Base-by-base conservation (phyloP, 2,797 vertebrate species). In the Sphenodon punctatus region DNA sequence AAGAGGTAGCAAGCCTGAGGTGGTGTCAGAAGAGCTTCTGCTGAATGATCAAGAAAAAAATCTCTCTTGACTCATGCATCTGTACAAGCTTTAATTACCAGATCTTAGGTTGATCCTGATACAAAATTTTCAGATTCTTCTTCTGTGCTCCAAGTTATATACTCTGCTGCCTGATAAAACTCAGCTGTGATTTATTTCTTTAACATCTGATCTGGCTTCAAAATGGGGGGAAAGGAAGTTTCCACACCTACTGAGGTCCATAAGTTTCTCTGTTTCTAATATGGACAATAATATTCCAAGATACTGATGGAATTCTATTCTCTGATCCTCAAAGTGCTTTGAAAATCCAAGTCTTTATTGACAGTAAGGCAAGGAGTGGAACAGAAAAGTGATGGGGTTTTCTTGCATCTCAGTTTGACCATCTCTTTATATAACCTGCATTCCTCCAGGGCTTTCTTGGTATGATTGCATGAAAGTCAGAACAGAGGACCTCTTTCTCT, bases 1-100 rank as follows among this genome's bases (percentile, higher is more conserved):
- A 17, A 23, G 25, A 87, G 86, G 73, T 74, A 64, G 79, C 59
- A 78, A 87, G 82, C 73, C 90, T 71, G 67, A 68, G 61, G 8
- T 64, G 48, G 79, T 78, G 51, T 82, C 87, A 88, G 67, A 88
- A 72, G 66, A 75, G 67, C 51, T 86, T 51, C 56, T 86, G 66
- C 66, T 75, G 66, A 89, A 56, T 61, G 73, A 80, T 81, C 51
- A 60, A 87, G 78, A 84, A 74, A 61, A 73, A 64, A 89, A 78
- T n/a, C 48, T 72, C 86, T 80, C 74, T n/a, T 79, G 88, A 59
- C 38, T 79, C 72, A 32, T 75, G 86, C 76, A 85, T 56, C 65
- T 83, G 66, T 84, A 42, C 39, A 13, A 38, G 53, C 36, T 77
- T 81, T 72, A 73, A 63, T 86, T 66, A 49, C 64, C 45, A 34